A percentile compares a stretch with the other conserved stretches of the same genome.
Conservation (phyloP, 2,888 invertebrate species). For the Hypena proboscidalis region DNA sequence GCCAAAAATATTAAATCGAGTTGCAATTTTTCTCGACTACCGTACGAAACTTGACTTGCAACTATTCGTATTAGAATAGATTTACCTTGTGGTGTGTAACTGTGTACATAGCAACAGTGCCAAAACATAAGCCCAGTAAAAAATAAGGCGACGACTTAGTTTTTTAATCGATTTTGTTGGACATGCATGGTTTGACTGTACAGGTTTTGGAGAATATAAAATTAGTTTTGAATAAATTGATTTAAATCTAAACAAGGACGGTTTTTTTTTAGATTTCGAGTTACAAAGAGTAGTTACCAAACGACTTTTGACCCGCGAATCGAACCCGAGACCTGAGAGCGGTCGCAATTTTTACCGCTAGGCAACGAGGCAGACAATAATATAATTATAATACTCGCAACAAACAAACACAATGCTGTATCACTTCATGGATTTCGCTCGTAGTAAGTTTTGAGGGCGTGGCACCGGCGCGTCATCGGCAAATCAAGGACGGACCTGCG, state of each 20-base stretch:
- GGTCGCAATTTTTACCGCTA: too few species aligned
- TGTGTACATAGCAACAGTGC: slow-evolving; percentile 15
- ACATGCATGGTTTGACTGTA: slow-evolving; percentile 6
- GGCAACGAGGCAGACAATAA: too few species aligned
- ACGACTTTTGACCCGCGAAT: too few species aligned
- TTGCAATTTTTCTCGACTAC: slow-evolving; percentile 47
- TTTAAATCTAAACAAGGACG: too few species aligned
- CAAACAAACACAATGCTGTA: not conserved
- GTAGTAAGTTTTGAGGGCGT: slow-evolving; percentile 29
- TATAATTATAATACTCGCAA: not conserved
- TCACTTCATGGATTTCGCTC: slow-evolving; percentile 5
- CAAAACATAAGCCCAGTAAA: slow-evolving; percentile 15
- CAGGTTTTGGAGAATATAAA: too few species aligned
- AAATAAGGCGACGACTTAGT: slow-evolving; percentile 1
- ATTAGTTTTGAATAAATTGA: too few species aligned
- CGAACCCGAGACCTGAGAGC: too few species aligned
- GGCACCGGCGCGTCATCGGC: slow-evolving; percentile 32
- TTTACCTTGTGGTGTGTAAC: slow-evolving; percentile 15
- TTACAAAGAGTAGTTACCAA: too few species aligned
- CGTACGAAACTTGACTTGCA: slow-evolving; percentile 24
- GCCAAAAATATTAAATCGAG: slow-evolving; percentile 53
- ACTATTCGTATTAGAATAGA: slow-evolving; percentile 19
- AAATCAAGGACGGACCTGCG: slow-evolving; percentile 30
- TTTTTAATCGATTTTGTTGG: slow-evolving; percentile 4
- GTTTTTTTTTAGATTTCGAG: too few species aligned